Evolutionary conservation across 1,140 invertebrate genomes (phyloP).

Genomic region (Meteorus sp.): DNA sequence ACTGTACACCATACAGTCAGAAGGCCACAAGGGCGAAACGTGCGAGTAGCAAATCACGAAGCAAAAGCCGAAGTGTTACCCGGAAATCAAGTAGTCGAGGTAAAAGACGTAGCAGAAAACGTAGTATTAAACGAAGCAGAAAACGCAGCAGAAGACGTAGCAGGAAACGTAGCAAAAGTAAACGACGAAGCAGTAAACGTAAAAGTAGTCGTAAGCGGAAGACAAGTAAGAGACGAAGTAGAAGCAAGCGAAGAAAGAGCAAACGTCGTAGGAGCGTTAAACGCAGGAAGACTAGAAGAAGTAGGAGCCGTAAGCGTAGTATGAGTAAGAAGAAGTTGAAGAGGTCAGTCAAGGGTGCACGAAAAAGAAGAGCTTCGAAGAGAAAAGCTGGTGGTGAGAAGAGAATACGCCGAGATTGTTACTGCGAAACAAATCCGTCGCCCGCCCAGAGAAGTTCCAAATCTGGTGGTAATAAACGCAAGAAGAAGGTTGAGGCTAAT

Average conservation of each 20-base stretch:
- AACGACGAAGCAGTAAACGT: slow-evolving; percentile 4
- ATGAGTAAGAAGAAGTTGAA: slow-evolving; percentile 14
- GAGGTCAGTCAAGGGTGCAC: background rate
- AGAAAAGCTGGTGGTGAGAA: background rate
- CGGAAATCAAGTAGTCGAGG: slow-evolving; percentile 3
- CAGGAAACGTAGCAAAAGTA: slow-evolving; percentile 5
- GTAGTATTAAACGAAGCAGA: background rate
- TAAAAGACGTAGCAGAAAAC: slow-evolving; percentile 1
- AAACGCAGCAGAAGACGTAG: background rate
- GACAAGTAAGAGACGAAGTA: background rate
- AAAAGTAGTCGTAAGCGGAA: background rate
- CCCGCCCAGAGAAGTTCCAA: background rate
- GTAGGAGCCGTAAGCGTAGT: background rate
- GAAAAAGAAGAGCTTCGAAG: background rate
- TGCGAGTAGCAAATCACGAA: too few relatives aligned
- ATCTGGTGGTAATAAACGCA: too few relatives aligned
- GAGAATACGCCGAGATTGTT: background rate
- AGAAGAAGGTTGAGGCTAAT: background rate
- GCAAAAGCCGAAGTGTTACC: too few relatives aligned
- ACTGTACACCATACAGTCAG: background rate
- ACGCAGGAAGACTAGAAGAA: background rate
- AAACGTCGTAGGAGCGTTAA: background rate
- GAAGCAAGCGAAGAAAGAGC: background rate
- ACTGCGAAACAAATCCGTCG: background rate
- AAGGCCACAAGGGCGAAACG: background rate